phyloP scores from a whole-genome alignment of 2,797 vertebrate species.

The Halcyon leucocephala region DNA sequence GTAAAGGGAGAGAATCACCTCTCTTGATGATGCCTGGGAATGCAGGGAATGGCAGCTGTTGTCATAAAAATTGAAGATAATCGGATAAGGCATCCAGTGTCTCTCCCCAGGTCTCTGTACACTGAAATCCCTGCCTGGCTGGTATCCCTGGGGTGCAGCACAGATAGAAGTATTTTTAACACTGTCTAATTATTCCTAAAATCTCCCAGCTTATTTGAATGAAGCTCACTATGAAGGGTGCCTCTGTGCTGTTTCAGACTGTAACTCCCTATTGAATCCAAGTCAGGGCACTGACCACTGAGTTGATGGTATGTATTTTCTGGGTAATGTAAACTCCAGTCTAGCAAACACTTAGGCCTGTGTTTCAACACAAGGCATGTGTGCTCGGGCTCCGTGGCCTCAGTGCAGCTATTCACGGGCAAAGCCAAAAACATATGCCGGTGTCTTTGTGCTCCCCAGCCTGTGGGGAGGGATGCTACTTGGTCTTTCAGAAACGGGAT shows the following conservation, averaged over 20 bases:
- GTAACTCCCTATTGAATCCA: neutral
- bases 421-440: conserved; percentile 17
- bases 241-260: neutral
- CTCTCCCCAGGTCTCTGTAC: neutral
- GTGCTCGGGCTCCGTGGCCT: fast-evolving
- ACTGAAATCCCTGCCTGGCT: neutral
- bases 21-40: neutral
- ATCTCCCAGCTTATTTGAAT: neutral
- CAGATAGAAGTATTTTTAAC: neutral
- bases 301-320: neutral
- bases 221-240: neutral
- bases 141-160: neutral
- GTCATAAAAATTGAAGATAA: neutral
- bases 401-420: conserved; percentile 23
- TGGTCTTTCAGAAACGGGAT: neutral
- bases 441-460: neutral
- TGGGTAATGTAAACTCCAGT: neutral
- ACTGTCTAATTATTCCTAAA: neutral
- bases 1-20: too few relatives aligned
- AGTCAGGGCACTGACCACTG: neutral
- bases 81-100: neutral
- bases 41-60: neutral
- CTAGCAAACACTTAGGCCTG: neutral
- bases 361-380: neutral
- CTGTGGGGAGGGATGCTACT: neutral